Evolutionary conservation across 2,797 vertebrate genomes (phyloP).

Genomic region (Tragelaphus oryx): DNA sequence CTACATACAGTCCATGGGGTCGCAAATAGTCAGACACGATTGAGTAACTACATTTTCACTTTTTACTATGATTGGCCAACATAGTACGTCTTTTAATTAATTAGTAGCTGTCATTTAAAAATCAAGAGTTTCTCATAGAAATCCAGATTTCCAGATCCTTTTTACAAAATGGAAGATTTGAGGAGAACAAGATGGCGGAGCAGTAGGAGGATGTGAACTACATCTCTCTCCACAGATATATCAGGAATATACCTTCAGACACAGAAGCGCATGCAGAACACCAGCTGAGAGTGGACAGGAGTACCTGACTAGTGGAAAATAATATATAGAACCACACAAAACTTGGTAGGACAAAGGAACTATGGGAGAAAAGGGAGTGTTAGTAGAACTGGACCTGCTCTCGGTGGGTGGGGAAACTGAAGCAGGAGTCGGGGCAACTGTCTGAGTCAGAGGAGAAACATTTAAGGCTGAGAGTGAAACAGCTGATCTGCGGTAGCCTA

Average conservation of each 20-base stretch:
- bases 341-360: not conserved
- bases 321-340: not conserved
- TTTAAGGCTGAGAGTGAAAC: not conserved
- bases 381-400: not conserved
- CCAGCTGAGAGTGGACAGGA: not conserved
- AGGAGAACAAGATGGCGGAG: not conserved
- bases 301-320: not conserved
- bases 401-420: not conserved
- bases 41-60: not conserved
- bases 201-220: not conserved
- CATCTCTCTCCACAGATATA: not conserved
- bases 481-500: not conserved
- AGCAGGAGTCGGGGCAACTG: not conserved
- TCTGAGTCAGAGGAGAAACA: not conserved
- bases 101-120: not conserved
- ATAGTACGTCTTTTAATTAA: not conserved
- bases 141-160: not conserved
- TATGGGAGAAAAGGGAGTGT: not conserved
- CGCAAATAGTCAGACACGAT: rapidly evolving
- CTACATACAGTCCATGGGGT: not conserved
- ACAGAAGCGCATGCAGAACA: not conserved
- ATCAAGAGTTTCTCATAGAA: not conserved
- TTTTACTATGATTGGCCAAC: not conserved
- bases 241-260: not conserved
- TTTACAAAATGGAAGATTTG: not conserved